Evolutionary conservation across 92 coral and sea anemone species (phyloP).

Genomic region (Virgularia gustaviana): DNA sequence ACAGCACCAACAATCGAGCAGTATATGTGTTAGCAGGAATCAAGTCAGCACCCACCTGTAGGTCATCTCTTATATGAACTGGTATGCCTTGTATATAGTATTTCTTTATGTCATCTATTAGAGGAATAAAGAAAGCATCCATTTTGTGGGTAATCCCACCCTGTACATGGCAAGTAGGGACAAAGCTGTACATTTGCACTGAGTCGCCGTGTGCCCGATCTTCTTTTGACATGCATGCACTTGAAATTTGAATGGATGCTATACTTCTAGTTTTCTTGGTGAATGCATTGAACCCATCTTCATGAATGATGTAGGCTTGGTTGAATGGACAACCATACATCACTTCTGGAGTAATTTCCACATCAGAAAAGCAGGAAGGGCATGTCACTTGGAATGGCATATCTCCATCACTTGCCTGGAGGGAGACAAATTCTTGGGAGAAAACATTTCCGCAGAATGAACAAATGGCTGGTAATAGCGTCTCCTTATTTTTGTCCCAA

Average conservation of each 20-base stretch:
- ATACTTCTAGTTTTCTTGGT: neutral
- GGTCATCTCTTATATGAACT: neutral
- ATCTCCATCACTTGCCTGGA: neutral
- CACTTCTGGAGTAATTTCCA: neutral
- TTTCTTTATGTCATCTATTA: neutral
- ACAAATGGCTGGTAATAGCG: too few relatives aligned
- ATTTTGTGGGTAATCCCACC: neutral
- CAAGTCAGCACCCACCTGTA: neutral
- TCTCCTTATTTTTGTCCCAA: too few relatives aligned
- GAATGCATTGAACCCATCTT: constrained; percentile 42
- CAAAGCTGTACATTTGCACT: neutral
- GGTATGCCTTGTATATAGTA: neutral
- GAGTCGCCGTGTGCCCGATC: neutral
- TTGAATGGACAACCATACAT: too few relatives aligned
- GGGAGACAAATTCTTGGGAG: neutral
- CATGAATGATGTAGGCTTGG: too few relatives aligned
- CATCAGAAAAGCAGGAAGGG: neutral
- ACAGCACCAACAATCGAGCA: neutral
- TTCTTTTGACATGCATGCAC: neutral
- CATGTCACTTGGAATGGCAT: neutral
- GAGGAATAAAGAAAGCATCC: neutral
- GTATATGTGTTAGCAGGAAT: neutral
- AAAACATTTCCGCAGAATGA: too few relatives aligned
- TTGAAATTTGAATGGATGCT: neutral
- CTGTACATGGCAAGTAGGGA: neutral